Conservation (phyloP, 2,888 invertebrate genomes). For the Temnothorax unifasciatus region DNA sequence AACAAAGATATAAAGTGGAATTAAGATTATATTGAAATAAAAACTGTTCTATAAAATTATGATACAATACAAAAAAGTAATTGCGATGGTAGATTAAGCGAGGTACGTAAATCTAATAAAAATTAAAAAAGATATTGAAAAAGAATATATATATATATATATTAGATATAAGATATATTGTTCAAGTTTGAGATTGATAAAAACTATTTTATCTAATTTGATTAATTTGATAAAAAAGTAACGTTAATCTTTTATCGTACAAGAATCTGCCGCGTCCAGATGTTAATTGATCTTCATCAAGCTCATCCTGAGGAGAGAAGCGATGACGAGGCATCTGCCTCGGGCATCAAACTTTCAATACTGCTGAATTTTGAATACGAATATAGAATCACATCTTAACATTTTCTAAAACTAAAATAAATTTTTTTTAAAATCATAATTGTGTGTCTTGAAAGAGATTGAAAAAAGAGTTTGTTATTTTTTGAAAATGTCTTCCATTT, state of each 20-base stretch:
- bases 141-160: background rate
- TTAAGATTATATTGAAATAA: conserved; percentile 4
- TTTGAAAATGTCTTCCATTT: background rate
- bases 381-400: background rate
- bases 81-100: background rate
- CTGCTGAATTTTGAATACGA: background rate
- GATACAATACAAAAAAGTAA: background rate
- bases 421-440: background rate
- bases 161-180: background rate
- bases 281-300: conserved; percentile 35
- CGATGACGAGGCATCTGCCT: conserved; percentile 6
- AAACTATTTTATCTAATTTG: background rate
- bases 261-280: background rate
- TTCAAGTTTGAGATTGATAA: background rate
- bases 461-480: background rate
- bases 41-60: conserved; percentile 14
- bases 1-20: conserved; percentile 1
- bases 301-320: background rate
- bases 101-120: background rate
- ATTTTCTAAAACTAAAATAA: background rate
- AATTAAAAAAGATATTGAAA: background rate
- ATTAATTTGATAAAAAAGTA: background rate
- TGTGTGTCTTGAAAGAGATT: background rate
- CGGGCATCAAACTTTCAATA: conserved; percentile 13
- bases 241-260: conserved; percentile 21